Evolutionary conservation across 92 coral and sea anemone genomes (phyloP).

Genomic region (Virgularia gustaviana): DNA sequence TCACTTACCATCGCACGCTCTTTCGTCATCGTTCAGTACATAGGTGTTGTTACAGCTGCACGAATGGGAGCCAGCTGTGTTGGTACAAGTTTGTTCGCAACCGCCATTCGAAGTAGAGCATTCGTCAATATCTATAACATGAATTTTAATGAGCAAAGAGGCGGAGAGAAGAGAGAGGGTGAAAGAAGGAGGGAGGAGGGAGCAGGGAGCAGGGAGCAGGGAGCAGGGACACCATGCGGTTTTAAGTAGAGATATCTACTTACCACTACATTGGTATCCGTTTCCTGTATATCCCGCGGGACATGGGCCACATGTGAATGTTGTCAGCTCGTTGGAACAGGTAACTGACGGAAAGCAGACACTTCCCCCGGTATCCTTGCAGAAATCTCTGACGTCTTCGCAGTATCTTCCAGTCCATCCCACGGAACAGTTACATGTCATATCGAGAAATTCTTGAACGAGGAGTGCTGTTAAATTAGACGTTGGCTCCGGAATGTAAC

Average conservation of each 20-base stretch:
- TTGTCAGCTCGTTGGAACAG: conserved; percentile 58
- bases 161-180: too few relatives aligned
- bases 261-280: conserved; percentile 63
- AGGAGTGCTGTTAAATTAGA: conserved; percentile 4
- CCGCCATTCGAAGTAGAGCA: conserved; percentile 58
- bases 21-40: conserved; percentile 30
- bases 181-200: too few relatives aligned
- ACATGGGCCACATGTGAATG: conserved; percentile 69
- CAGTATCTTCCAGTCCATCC: conserved; percentile 71
- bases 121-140: conserved; percentile 47
- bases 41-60: conserved; percentile 60
- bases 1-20: conserved; percentile 15
- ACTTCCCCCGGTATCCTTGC: conserved; percentile 52
- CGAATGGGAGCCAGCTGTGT: conserved; percentile 44
- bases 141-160: too few relatives aligned
- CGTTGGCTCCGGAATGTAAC: conserved; percentile 48
- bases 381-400: conserved; percentile 59
- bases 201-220: too few relatives aligned
- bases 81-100: conserved; percentile 63
- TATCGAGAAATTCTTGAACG: conserved; percentile 51
- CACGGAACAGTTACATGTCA: conserved; percentile 58
- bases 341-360: conserved; percentile 67
- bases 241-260: too few relatives aligned
- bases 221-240: too few relatives aligned
- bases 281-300: conserved; percentile 66